phyloP scores from a whole-genome alignment of 2,888 invertebrate genomes.

The Napeogenes sylphis region DNA sequence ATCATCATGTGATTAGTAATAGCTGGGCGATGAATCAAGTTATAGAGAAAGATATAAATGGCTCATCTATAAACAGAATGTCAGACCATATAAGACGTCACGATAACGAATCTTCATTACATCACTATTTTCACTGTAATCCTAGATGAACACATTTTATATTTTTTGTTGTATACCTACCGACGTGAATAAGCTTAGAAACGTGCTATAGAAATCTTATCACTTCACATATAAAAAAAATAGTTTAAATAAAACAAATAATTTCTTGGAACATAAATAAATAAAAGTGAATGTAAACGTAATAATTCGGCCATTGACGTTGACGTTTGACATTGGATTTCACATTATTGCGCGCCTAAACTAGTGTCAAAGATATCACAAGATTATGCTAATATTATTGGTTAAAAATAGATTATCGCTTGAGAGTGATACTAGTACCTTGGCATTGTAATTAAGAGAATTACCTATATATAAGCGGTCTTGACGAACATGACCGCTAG shows the following conservation, averaged over 20 bases:
- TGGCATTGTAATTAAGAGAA: constrained; percentile 28
- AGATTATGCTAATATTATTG: constrained; percentile 12
- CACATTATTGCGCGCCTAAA: no score
- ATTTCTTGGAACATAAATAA: no score
- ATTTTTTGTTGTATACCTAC: no score
- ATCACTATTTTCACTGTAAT: neutral
- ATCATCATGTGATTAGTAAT: neutral
- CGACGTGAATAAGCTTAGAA: no score
- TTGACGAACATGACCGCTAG: constrained; percentile 36
- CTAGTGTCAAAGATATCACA: neutral
- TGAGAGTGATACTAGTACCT: constrained; percentile 21
- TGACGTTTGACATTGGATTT: no score
- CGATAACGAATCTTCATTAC: neutral
- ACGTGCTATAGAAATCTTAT: no score
- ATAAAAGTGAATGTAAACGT: no score
- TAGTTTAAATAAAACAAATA: no score
- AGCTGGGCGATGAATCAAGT: neutral
- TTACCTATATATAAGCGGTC: constrained; percentile 22
- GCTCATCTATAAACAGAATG: neutral
- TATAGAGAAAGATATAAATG: constrained; percentile 1
- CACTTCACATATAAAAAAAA: no score
- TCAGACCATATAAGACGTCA: neutral
- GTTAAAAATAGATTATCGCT: constrained; percentile 19
- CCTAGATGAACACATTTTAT: no score
- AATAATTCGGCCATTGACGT: no score